Evolutionary conservation across 2,888 invertebrate genomes (phyloP).

Genomic region (Nesidiocoris tenuis): DNA sequence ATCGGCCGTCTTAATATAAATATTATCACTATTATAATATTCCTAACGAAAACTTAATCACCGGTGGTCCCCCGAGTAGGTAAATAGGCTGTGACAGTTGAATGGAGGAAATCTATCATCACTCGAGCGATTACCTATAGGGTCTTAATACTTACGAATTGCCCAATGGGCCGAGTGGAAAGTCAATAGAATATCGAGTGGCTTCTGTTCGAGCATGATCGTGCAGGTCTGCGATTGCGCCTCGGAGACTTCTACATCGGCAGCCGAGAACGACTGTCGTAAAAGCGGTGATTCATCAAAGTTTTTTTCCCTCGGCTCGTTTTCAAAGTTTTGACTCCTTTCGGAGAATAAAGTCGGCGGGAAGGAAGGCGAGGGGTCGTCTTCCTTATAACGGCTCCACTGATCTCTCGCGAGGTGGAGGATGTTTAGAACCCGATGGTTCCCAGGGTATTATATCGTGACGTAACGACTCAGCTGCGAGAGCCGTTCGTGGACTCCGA

Average conservation of each 20-base stretch:
- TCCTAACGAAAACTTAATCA: no score
- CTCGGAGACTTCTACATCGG: neutral
- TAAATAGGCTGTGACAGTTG: neutral
- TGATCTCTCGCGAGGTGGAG: neutral
- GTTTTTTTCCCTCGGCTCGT: neutral
- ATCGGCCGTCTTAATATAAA: no score
- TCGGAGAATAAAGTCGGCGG: neutral
- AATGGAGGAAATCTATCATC: neutral
- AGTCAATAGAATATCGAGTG: neutral
- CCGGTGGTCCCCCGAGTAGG: no score
- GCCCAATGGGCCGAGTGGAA: neutral
- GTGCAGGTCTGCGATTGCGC: neutral
- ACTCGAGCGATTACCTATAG: neutral
- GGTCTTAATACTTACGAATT: neutral
- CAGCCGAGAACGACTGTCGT: neutral
- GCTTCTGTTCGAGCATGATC: neutral
- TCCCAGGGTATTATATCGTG: neutral
- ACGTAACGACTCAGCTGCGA: neutral
- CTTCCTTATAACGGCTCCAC: neutral
- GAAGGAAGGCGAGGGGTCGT: neutral
- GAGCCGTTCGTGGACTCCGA: neutral
- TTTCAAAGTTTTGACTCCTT: neutral
- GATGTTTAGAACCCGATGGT: neutral
- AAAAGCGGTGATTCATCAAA: neutral
- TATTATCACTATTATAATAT: no score